Base-by-base conservation (phyloP, 2,113 vertebrate species). In the Lontra canadensis region DNA sequence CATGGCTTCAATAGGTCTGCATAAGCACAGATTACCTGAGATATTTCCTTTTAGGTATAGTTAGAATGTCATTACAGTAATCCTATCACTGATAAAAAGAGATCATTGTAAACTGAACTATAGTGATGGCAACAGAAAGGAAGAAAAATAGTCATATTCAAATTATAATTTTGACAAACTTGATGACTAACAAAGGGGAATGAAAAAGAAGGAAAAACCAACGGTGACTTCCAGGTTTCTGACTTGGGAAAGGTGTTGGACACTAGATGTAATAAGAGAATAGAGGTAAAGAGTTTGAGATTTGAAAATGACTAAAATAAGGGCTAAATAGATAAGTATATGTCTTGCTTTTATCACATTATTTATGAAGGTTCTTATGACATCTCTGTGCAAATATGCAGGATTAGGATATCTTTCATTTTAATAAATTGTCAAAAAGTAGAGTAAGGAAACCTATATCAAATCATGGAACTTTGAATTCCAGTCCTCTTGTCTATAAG, bases 381-480 rank as follows among this genome's bases (percentile, higher is more conserved):
- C 92, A 92, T 44, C 36, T 80, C 59, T 65, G 29, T 52, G 63
- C n/a, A 42, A 89, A 95, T 90, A 83, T 78, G 12, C 26, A 36
- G 34, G n/a, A 84, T 42, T 42, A 42, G 18, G 14, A 9, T 73
- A 73, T 55, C 36, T n/a, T 47, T 88, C 44, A 88, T 83, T 61
- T 90, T 25, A 95, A 95, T 73, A 97, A 86, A 67, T 73, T 57
- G 18, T 74, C 26, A 93, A 95, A 97, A 93, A 26, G 1, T 71
- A 34, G 26, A 44, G 15, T 42, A 97, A 4, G 20, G 17, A 95
- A 95, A 90, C 3, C 7, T 82, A 92, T 47, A 52, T 57, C 34
- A 94, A 88, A 80, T 84, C 71, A 55, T 20, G 71, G 21, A 69
- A 71, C 10, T 85, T 94, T 44, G 6, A 94, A 92, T 63, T 23